Evolutionary conservation across 2,888 invertebrate species (phyloP).

Genomic region (Opisthograptis luteolata): DNA sequence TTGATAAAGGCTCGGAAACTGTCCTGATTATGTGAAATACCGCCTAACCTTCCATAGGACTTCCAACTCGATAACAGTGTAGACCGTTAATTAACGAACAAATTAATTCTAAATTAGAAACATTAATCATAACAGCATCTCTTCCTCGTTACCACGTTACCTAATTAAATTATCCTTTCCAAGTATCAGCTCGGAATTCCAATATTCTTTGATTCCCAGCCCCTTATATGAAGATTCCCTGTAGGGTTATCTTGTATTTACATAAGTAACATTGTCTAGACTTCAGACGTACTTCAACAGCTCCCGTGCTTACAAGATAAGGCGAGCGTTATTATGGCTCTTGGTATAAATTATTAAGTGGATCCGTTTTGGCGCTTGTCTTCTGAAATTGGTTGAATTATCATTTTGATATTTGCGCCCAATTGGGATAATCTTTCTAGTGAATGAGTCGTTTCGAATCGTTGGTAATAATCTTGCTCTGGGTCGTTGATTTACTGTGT

Average conservation of each 20-base stretch:
- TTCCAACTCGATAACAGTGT: too few species aligned
- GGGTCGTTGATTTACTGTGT: too few species aligned
- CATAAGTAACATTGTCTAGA: slow-evolving; percentile 28
- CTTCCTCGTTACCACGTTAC: too few species aligned
- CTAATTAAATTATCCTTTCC: too few species aligned
- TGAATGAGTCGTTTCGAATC: too few species aligned
- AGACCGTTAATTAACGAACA: too few species aligned
- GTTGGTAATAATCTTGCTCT: too few species aligned
- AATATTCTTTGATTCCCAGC: slow-evolving; percentile 1
- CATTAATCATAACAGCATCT: too few species aligned
- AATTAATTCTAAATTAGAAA: too few species aligned
- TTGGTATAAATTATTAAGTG: slow-evolving; percentile 12
- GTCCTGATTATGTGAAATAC: too few species aligned
- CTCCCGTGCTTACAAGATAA: slow-evolving; percentile 8
- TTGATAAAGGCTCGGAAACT: too few species aligned
- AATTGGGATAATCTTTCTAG: background rate
- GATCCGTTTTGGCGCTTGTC: slow-evolving; percentile 6
- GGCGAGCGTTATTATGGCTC: slow-evolving; percentile 5
- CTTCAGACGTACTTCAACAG: slow-evolving; percentile 11
- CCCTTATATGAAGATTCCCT: slow-evolving; percentile 2
- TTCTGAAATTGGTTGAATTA: slow-evolving; percentile 2
- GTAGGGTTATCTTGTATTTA: slow-evolving; percentile 6
- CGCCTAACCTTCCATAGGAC: too few species aligned
- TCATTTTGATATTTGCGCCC: background rate
- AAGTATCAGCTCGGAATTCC: background rate